These are phyloP conservation scores for Trypoxylus dichotomus DNA, from an alignment of 1,140 invertebrate genomes.

Conservation along the genomic window DNA sequence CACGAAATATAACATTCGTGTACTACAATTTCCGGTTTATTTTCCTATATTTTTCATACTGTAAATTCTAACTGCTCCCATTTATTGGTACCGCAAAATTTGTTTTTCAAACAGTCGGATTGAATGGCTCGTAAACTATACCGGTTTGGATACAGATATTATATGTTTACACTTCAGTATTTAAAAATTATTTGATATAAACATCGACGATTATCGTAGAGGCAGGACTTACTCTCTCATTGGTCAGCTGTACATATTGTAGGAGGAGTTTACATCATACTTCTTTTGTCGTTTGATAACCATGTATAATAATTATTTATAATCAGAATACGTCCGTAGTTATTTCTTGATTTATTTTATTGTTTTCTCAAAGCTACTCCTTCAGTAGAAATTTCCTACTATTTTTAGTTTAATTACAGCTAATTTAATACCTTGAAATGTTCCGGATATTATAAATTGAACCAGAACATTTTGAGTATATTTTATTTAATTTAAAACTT, in stretches of 20 bases:
- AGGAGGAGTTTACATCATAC: slow-evolving; percentile 7
- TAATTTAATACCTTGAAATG: no score
- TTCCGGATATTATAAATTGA: background rate
- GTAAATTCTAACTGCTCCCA: background rate
- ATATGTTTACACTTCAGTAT: slow-evolving; percentile 1
- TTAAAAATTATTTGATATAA: slow-evolving; percentile 23
- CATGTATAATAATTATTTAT: slow-evolving; percentile 14
- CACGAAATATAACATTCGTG: no score
- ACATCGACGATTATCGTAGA: background rate
- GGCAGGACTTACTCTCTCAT: background rate
- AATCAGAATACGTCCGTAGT: background rate
- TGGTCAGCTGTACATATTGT: background rate
- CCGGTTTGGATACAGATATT: background rate
- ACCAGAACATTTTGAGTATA: background rate
- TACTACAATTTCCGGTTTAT: no score
- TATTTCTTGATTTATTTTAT: background rate
- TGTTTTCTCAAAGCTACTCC: background rate
- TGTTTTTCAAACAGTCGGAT: background rate
- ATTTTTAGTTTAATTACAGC: no score
- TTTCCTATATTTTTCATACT: background rate
- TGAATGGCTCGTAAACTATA: background rate
- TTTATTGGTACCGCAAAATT: background rate
- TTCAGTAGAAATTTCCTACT: no score
- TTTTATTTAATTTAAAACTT: no score
- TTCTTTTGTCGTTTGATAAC: slow-evolving; percentile 20